These are phyloP conservation scores for Stigmatopora argus DNA, from an alignment of 2,113 vertebrate species.

Conservation along the genomic window DNA sequence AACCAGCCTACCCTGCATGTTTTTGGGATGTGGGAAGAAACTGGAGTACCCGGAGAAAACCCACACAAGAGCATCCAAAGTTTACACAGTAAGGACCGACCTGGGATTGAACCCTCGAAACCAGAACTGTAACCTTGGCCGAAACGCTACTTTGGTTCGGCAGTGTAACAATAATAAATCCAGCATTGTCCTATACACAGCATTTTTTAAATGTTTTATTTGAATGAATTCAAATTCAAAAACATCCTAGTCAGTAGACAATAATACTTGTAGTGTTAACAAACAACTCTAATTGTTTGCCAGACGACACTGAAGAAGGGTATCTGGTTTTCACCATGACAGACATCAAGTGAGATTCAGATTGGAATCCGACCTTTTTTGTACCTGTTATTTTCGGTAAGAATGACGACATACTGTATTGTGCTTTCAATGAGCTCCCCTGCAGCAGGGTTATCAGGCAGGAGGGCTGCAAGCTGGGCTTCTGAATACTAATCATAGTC, in stretches of 20 bases:
- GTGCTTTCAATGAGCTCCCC: conserved; percentile 17
- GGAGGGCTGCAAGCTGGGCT: conserved; percentile 16
- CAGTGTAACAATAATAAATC: too few species aligned
- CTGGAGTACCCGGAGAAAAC: too few species aligned
- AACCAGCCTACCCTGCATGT: too few species aligned
- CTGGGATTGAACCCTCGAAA: too few species aligned
- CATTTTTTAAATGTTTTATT: too few species aligned
- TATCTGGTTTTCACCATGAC: not conserved
- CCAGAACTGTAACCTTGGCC: too few species aligned
- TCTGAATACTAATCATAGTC: conserved; percentile 44
- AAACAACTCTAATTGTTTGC: not conserved
- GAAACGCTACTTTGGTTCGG: too few species aligned
- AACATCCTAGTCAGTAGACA: not conserved
- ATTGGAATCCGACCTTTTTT: not conserved
- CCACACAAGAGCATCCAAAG: too few species aligned
- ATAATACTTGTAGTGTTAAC: not conserved
- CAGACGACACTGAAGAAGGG: not conserved
- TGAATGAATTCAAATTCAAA: too few species aligned
- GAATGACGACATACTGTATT: not conserved
- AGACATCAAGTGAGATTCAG: not conserved
- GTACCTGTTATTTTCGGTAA: not conserved
- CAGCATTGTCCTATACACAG: too few species aligned
- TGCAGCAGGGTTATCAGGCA: conserved; percentile 26
- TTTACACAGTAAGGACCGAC: too few species aligned
- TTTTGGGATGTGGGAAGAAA: too few species aligned